These are phyloP conservation scores for Hybognathus amarus DNA, from an alignment of 2,797 vertebrate species.

Conservation along the genomic window DNA sequence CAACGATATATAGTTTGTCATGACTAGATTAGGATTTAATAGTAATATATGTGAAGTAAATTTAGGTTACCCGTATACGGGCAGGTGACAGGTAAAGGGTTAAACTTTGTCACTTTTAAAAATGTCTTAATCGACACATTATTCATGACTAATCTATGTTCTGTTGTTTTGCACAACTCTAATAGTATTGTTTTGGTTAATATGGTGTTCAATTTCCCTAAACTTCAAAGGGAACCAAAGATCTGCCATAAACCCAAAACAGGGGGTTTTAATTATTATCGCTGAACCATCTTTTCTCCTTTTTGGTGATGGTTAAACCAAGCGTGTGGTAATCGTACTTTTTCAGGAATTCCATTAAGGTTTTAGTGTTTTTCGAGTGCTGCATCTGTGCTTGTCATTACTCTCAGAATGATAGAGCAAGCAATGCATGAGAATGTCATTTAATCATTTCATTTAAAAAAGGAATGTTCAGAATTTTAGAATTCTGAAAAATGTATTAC, in stretches of 20 bases:
- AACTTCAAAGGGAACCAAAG: slow-evolving; percentile 64
- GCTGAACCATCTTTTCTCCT: background rate
- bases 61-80: no score
- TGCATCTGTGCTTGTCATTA: background rate
- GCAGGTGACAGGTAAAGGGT: no score
- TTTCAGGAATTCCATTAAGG: slow-evolving; percentile 3
- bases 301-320: slow-evolving; percentile 11
- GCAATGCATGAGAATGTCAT: background rate
- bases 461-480: background rate
- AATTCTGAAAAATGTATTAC: background rate
- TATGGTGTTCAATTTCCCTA: slow-evolving; percentile 52
- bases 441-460: background rate
- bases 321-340: background rate
- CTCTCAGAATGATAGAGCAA: background rate
- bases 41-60: no score
- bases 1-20: no score
- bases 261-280: slow-evolving; percentile 36
- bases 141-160: background rate
- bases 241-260: slow-evolving; percentile 20
- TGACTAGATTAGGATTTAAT: no score
- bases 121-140: background rate
- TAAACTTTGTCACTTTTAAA: background rate
- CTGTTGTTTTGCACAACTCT: background rate
- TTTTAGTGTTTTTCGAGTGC: background rate
- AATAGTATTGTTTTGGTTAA: background rate